A percentile compares a stretch with the other conserved stretches of the same genome.
Evolutionary conservation across 2,888 invertebrate genomes (phyloP).

Genomic region (Dione vanillae): DNA sequence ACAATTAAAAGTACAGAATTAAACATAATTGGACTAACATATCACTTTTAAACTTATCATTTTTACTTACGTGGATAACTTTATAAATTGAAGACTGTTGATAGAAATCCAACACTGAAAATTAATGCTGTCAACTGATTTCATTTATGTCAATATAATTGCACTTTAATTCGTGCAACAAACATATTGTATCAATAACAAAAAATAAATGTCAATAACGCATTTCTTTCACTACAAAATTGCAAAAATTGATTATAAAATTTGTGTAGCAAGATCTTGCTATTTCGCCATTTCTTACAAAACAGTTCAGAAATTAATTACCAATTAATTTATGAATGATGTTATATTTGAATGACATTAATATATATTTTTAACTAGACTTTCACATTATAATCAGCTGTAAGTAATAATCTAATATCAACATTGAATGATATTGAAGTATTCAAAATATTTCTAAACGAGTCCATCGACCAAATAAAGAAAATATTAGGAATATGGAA

Average conservation of each 20-base stretch:
- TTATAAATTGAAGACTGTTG: constrained; percentile 56
- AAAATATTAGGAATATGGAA: no score
- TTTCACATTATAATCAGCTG: no score
- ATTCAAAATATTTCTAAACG: background rate
- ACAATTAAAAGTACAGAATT: background rate
- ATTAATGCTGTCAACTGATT: constrained; percentile 62
- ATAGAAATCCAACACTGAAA: constrained; percentile 60
- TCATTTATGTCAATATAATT: constrained; percentile 55
- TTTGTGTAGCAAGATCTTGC: constrained; percentile 68
- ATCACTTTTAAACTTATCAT: background rate
- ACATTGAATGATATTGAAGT: background rate
- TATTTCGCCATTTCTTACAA: constrained; percentile 81
- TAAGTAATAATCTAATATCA: background rate
- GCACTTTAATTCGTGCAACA: constrained; percentile 53
- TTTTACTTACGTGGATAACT: constrained; percentile 57
- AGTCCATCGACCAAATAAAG: background rate
- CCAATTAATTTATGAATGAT: background rate
- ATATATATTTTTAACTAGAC: no score
- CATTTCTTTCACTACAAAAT: constrained; percentile 64
- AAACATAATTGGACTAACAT: background rate
- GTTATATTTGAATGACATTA: background rate
- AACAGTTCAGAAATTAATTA: constrained; percentile 54
- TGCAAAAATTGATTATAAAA: constrained; percentile 60
- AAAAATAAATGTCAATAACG: constrained; percentile 54
- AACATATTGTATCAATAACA: constrained; percentile 52